These are phyloP conservation scores for Campylomormyrus tamandua DNA, from an alignment of 2,113 vertebrate genomes.

Conservation along the genomic window DNA sequence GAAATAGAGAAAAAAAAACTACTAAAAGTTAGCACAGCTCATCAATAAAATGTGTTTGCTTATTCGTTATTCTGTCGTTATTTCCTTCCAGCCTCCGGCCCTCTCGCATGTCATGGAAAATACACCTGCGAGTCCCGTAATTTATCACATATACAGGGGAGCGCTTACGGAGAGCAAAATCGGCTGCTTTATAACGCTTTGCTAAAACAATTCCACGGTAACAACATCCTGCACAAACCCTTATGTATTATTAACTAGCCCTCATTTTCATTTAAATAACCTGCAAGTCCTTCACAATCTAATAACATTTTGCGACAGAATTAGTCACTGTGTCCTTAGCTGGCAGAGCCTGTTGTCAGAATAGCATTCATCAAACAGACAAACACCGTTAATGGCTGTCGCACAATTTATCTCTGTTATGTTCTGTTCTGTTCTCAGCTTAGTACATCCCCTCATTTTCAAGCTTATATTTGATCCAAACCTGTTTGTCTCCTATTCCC, in stretches of 20 bases:
- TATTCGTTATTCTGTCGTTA: not conserved
- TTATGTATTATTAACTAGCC: constrained; percentile 19
- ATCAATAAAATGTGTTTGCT: not conserved
- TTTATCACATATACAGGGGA: not conserved
- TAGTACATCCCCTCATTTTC: not conserved
- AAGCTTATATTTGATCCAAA: not conserved
- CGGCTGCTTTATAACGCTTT: not conserved
- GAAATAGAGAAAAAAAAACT: not conserved
- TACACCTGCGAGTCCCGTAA: not conserved
- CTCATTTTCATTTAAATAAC: constrained; percentile 24
- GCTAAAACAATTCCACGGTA: not conserved
- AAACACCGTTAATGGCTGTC: not conserved
- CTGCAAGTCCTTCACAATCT: constrained; percentile 11
- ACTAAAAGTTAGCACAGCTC: not conserved
- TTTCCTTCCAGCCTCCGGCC: not conserved
- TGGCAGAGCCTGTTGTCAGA: not conserved
- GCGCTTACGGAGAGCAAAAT: not conserved
- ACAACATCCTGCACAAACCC: not conserved
- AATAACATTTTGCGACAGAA: constrained; percentile 16
- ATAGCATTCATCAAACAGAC: constrained; percentile 15
- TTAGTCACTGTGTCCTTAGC: constrained; percentile 14
- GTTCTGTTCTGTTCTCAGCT: not conserved
- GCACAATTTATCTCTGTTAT: not conserved
- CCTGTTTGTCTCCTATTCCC: not conserved
- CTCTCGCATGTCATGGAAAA: not conserved